These are phyloP conservation scores for Neogobius melanostomus DNA, from an alignment of 2,113 vertebrate genomes.

Conservation along the genomic window DNA sequence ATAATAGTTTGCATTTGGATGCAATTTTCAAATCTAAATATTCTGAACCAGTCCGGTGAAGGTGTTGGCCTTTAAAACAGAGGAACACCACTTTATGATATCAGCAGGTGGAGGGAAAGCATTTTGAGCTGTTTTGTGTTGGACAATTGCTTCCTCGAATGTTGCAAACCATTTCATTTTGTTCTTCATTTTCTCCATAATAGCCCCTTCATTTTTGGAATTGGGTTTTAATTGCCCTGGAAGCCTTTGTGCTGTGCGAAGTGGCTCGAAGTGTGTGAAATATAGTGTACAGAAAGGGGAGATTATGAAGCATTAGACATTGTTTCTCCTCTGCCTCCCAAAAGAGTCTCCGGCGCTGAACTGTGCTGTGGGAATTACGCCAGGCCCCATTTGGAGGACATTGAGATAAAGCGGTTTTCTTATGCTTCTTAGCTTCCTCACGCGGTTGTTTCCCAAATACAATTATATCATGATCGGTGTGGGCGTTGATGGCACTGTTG, in stretches of 20 bases:
- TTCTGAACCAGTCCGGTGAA: no score
- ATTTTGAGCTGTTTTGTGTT: no score
- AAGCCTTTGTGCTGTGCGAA: slow-evolving; percentile 50
- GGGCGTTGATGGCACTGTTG: slow-evolving; percentile 23
- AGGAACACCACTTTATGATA: no score
- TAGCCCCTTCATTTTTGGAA: not conserved
- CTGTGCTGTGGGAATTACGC: slow-evolving; percentile 27
- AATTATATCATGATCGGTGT: slow-evolving; percentile 39
- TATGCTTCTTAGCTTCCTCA: slow-evolving; percentile 19
- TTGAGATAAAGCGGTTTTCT: not conserved
- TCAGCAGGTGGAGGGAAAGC: no score
- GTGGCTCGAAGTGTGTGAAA: slow-evolving; percentile 17
- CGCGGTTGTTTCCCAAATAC: slow-evolving; percentile 24
- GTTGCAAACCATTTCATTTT: no score
- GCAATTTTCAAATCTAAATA: no score
- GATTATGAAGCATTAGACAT: slow-evolving; percentile 63
- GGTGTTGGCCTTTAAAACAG: no score
- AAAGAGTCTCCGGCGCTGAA: slow-evolving; percentile 52
- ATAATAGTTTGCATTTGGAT: no score
- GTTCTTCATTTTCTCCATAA: no score
- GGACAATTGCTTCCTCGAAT: no score
- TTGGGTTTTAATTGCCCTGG: slow-evolving; percentile 57
- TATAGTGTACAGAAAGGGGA: slow-evolving; percentile 59
- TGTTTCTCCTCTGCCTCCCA: slow-evolving; percentile 51
- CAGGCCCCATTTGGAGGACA: slow-evolving; percentile 15